Percentiles rank a stretch among this genome's conserved stretches.
phyloP scores from a whole-genome alignment of 2,888 invertebrate genomes.

The Anthoptus insignis region DNA sequence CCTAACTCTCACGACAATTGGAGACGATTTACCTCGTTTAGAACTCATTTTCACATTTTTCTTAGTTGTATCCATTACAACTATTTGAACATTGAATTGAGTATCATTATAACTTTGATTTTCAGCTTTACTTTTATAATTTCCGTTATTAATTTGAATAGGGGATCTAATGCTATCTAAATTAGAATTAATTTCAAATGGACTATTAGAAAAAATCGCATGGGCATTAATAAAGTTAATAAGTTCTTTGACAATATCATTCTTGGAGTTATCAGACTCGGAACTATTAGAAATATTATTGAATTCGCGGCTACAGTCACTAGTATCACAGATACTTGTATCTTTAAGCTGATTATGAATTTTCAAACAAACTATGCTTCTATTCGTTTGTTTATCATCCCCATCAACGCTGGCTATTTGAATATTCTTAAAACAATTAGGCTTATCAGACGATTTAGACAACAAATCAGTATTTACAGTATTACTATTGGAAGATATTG shows the following conservation, averaged over 20 bases:
- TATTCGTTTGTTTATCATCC: background rate
- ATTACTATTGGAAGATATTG: slow-evolving; percentile 4
- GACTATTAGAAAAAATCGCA: background rate
- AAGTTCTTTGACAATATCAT: background rate
- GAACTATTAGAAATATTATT: background rate
- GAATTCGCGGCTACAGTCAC: background rate
- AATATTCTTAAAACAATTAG: background rate
- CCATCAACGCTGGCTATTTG: background rate
- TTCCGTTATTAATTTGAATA: background rate
- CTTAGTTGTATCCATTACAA: background rate
- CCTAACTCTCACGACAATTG: background rate
- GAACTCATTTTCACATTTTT: background rate
- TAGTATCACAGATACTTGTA: background rate
- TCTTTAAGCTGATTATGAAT: background rate
- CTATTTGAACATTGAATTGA: background rate
- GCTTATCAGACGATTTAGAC: background rate
- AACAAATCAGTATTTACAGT: background rate
- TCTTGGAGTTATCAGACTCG: background rate
- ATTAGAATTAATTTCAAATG: background rate
- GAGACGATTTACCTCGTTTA: background rate
- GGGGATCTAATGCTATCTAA: background rate
- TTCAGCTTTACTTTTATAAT: background rate
- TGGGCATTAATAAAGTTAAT: background rate
- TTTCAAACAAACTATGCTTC: background rate
- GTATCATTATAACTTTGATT: background rate